These are phyloP conservation scores for Pseudopodoces humilis DNA, from an alignment of 2,113 vertebrate genomes.

Conservation along the genomic window DNA sequence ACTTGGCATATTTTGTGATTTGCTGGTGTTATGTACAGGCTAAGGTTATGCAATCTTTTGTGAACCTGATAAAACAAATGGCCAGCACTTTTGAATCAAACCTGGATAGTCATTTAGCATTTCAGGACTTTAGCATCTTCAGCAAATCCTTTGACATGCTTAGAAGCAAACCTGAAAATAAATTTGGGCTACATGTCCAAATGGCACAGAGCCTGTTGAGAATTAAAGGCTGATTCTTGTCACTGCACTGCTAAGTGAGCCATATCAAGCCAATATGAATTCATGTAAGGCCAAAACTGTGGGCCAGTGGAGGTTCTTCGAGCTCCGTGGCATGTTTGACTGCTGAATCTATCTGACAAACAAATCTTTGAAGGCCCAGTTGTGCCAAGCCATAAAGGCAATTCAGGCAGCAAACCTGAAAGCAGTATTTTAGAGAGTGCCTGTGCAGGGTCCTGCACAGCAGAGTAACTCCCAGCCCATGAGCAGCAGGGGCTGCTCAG, in stretches of 20 bases:
- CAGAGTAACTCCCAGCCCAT: neutral
- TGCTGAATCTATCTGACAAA: neutral
- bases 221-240: neutral
- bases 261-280: neutral
- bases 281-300: neutral
- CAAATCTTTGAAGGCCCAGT: neutral
- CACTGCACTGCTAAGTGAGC: neutral
- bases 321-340: neutral
- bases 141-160: neutral
- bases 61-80: neutral
- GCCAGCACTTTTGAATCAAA: neutral
- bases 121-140: neutral
- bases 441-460: neutral
- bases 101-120: neutral
- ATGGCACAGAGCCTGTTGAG: neutral
- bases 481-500: neutral
- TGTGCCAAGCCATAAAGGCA: neutral
- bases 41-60: neutral
- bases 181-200: neutral
- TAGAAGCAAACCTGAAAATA: neutral
- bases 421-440: neutral
- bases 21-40: neutral
- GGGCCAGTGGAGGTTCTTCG: neutral
- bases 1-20: neutral
- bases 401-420: neutral